These are phyloP conservation scores for Ceyx melanurus DNA, from an alignment of 2,113 vertebrate species.

Conservation along the genomic window DNA sequence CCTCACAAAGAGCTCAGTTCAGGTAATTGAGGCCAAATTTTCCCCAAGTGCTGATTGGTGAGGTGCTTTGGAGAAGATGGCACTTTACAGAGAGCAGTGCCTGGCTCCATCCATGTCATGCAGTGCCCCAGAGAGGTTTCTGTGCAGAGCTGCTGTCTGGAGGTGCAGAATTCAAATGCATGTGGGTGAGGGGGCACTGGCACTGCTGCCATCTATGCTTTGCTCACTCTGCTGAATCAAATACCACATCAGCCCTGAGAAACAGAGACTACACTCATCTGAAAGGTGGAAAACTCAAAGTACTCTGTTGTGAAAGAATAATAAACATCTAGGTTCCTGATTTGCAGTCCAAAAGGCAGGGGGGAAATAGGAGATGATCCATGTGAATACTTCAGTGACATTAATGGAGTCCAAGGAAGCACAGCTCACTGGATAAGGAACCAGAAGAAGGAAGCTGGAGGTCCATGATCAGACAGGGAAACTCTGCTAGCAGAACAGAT, in stretches of 20 bases:
- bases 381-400: not conserved
- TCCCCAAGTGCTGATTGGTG: slow-evolving; percentile 5
- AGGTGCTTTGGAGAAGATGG: slow-evolving; percentile 43
- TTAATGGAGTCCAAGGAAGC: not conserved
- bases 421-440: not conserved
- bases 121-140: not conserved
- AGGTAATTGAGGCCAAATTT: slow-evolving; percentile 30
- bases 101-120: not conserved
- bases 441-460: slow-evolving; percentile 28
- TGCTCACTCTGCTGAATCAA: not conserved
- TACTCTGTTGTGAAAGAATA: not conserved
- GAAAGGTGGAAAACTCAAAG: not conserved
- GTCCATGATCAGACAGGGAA: not conserved
- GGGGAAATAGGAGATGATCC: not conserved
- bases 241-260: not conserved
- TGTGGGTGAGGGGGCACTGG: fast-evolving
- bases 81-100: not conserved
- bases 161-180: not conserved
- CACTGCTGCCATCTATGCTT: not conserved
- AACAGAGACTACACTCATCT: not conserved
- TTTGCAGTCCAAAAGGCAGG: not conserved
- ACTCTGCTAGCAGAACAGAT: not conserved
- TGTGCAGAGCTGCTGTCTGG: not conserved
- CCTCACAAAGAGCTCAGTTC: slow-evolving; percentile 19
- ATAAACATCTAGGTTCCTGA: not conserved